phyloP scores from a whole-genome alignment of 1,140 invertebrate genomes.

The Brachionus asplanchnoidis region DNA sequence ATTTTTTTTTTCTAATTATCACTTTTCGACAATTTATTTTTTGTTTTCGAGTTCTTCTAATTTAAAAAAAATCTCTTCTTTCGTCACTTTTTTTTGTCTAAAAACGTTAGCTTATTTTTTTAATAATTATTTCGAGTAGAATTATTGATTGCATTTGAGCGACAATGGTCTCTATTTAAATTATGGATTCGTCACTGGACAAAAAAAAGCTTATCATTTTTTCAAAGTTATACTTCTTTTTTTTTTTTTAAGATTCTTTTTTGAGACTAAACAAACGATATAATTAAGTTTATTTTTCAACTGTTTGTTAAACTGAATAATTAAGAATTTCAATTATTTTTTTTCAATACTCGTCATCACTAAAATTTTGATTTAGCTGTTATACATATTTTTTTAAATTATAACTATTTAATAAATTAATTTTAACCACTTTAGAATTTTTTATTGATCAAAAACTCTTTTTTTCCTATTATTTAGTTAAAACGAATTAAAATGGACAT shows the following conservation, averaged over 20 bases:
- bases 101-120: background rate
- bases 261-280: background rate
- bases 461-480: background rate
- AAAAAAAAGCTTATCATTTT: background rate
- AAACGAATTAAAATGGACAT: background rate
- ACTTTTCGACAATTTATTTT: background rate
- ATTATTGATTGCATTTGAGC: background rate
- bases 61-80: background rate
- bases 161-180: background rate
- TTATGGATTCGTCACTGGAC: background rate
- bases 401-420: background rate
- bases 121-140: background rate
- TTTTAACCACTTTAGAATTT: background rate
- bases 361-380: constrained; percentile 36
- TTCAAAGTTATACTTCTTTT: background rate
- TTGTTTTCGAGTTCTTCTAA: background rate
- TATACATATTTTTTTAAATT: background rate
- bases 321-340: background rate
- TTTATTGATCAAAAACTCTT: background rate
- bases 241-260: background rate
- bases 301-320: background rate
- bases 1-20: background rate
- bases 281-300: background rate
- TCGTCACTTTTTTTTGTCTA: background rate
- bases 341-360: background rate